Evolutionary conservation across 2,797 vertebrate species (phyloP).

Genomic region (Acrossocheilus wenchowensis): DNA sequence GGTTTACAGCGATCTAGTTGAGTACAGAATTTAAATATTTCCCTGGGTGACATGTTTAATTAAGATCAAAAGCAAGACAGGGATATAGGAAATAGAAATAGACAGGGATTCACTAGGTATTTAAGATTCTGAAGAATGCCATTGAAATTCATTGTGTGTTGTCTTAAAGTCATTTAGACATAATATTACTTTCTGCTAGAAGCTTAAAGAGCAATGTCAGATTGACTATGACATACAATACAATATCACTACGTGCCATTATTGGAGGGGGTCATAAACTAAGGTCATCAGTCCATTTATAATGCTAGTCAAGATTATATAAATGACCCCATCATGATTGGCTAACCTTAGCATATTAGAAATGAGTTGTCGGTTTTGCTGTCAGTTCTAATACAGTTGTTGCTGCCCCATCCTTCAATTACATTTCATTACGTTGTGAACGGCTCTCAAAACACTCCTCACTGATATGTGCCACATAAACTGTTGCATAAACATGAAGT

Average conservation of each 20-base stretch:
- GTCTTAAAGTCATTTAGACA: constrained; percentile 22
- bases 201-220: constrained; percentile 6
- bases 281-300: background rate
- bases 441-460: background rate
- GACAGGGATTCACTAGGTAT: constrained; percentile 22
- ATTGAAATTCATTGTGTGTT: constrained; percentile 16
- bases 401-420: background rate
- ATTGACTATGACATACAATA: background rate
- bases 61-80: constrained; percentile 11
- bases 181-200: constrained; percentile 29
- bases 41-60: constrained; percentile 1
- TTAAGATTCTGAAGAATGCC: constrained; percentile 15
- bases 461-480: background rate
- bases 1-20: constrained; percentile 21
- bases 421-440: background rate
- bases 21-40: constrained; percentile 23
- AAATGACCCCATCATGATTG: background rate
- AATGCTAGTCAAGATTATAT: background rate
- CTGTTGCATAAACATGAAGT: background rate
- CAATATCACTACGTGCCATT: background rate
- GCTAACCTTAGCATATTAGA: too few relatives aligned
- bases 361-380: background rate
- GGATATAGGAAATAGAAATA: background rate
- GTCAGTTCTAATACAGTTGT: background rate
- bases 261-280: background rate